phyloP scores from a whole-genome alignment of 1,140 invertebrate species.

The Drosophila nikananu region DNA sequence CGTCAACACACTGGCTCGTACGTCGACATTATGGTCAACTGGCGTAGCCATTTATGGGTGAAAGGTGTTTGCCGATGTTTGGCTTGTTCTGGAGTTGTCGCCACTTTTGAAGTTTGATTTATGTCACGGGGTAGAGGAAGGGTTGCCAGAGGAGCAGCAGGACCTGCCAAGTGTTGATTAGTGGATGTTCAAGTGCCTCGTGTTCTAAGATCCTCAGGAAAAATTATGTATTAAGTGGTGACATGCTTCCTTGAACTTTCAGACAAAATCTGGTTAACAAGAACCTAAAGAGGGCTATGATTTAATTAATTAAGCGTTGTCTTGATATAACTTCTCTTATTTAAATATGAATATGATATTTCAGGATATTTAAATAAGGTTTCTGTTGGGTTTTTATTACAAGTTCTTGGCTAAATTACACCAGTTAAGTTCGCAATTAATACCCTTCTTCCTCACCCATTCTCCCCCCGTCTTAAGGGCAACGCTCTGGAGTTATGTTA shows the following conservation, averaged over 20 bases:
- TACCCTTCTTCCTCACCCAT: neutral
- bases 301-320: neutral
- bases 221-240: constrained; percentile 9
- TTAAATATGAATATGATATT: no score
- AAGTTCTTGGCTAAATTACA: neutral
- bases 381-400: neutral
- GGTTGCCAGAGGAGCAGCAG: constrained; percentile 34
- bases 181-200: constrained; percentile 13
- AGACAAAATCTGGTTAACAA: fast-evolving
- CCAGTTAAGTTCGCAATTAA: neutral
- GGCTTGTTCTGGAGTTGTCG: constrained; percentile 41
- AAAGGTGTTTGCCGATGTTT: constrained; percentile 57
- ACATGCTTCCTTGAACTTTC: neutral
- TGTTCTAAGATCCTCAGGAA: neutral
- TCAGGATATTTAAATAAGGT: no score
- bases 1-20: constrained; percentile 48
- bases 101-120: constrained; percentile 76
- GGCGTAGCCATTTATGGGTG: constrained; percentile 71
- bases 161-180: constrained; percentile 53
- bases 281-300: neutral
- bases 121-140: constrained; percentile 24
- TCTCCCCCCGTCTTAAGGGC: constrained; percentile 34
- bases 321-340: no score
- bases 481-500: constrained; percentile 58
- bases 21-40: constrained; percentile 54